These are phyloP conservation scores for Rissa tridactyla DNA, from an alignment of 2,113 vertebrate genomes.

Conservation along the genomic window DNA sequence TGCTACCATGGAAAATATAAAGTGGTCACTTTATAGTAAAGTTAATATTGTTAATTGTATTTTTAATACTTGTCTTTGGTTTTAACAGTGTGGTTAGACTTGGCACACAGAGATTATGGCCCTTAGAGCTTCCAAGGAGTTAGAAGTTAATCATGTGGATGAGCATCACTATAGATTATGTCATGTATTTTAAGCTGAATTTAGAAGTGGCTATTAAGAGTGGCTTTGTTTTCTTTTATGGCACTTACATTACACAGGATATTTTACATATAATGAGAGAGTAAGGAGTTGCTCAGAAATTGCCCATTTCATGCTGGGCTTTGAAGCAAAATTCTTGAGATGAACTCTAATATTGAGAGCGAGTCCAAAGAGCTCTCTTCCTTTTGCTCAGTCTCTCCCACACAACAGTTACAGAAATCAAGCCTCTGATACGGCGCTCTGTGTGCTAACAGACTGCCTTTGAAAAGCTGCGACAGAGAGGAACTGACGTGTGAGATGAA, in stretches of 20 bases:
- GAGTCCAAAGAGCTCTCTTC: neutral
- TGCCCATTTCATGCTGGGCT: neutral
- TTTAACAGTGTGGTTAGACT: neutral
- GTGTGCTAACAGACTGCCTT: neutral
- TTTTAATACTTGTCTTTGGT: neutral
- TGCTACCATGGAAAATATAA: neutral
- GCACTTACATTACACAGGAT: neutral
- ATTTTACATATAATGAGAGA: neutral
- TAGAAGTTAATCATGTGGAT: neutral
- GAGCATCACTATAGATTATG: neutral
- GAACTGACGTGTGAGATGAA: neutral
- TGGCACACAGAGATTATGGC: neutral
- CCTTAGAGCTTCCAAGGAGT: neutral
- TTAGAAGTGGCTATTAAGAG: neutral
- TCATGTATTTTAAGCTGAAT: neutral
- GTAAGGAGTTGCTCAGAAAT: neutral
- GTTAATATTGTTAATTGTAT: neutral
- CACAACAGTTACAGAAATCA: neutral
- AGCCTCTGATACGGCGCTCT: neutral
- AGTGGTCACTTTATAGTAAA: neutral
- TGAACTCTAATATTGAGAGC: neutral
- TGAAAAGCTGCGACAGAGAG: neutral
- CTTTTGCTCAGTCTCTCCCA: neutral
- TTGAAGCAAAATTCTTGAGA: neutral
- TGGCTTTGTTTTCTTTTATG: neutral